Evolutionary conservation across 2,888 invertebrate species (phyloP).

Genomic region (Leistus spinibarbis): DNA sequence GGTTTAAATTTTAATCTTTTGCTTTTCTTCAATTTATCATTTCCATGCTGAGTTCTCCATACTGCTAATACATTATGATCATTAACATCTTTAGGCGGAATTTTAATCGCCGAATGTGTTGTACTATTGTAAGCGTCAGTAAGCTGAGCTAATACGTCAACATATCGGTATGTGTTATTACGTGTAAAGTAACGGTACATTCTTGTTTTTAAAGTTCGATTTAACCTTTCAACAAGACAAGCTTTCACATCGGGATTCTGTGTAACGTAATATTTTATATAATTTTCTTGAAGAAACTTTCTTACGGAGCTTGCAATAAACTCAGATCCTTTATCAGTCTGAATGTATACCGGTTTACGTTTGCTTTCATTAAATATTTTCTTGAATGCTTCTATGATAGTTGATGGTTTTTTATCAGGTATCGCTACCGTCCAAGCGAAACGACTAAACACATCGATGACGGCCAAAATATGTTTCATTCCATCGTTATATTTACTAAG

Average conservation of each 20-base stretch:
- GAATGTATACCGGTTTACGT: too few species aligned
- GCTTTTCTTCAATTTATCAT: not conserved
- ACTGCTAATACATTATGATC: slow-evolving; percentile 42
- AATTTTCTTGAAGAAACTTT: slow-evolving; percentile 38
- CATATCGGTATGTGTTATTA: slow-evolving; percentile 44
- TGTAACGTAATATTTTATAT: slow-evolving; percentile 45
- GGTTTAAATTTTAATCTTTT: too few species aligned
- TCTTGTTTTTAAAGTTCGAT: slow-evolving; percentile 48
- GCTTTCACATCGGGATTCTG: slow-evolving; percentile 48
- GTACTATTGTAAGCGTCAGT: slow-evolving; percentile 46
- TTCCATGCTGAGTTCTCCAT: slow-evolving; percentile 37
- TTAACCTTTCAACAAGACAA: slow-evolving; percentile 48
- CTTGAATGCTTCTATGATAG: too few species aligned
- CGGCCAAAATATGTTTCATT: not conserved
- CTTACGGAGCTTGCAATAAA: slow-evolving; percentile 15
- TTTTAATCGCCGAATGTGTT: slow-evolving; percentile 39
- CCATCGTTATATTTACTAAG: not conserved
- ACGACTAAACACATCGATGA: slow-evolving; percentile 11
- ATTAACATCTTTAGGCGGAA: too few species aligned
- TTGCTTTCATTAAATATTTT: too few species aligned
- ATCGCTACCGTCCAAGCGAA: too few species aligned
- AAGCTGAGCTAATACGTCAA: slow-evolving; percentile 45
- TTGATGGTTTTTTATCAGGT: too few species aligned
- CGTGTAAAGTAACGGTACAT: slow-evolving; percentile 47
- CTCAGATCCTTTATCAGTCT: too few species aligned